These are phyloP conservation scores for Morone saxatilis DNA, from an alignment of 2,113 vertebrate genomes.

Conservation along the genomic window DNA sequence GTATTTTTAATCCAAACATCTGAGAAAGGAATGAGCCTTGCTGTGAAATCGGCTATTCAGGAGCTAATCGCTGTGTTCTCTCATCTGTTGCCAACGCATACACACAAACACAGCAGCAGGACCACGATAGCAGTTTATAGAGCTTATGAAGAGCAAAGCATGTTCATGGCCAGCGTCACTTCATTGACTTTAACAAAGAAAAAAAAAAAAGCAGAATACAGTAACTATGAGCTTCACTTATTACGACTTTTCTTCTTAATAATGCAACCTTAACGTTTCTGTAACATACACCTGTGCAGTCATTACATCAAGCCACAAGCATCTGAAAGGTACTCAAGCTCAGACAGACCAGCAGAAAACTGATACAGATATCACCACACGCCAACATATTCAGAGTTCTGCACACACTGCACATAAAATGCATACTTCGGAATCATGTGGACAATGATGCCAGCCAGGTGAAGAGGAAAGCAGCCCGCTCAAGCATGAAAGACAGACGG, in stretches of 20 bases:
- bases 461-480: constrained; percentile 10
- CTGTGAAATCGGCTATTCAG: constrained; percentile 49
- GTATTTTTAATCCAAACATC: constrained; percentile 75
- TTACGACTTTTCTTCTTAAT: neutral
- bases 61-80: constrained; percentile 42
- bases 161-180: constrained; percentile 37
- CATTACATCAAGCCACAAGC: constrained; percentile 36
- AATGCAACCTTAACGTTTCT: constrained; percentile 8
- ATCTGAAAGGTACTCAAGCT: constrained; percentile 24
- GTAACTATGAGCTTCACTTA: neutral
- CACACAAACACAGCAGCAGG: constrained; percentile 38
- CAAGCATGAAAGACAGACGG: constrained; percentile 34
- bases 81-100: constrained; percentile 66
- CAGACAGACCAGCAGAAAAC: constrained; percentile 36
- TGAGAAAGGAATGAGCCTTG: constrained; percentile 70
- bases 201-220: constrained; percentile 3
- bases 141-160: constrained; percentile 37
- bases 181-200: constrained; percentile 24
- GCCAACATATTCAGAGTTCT: constrained; percentile 14
- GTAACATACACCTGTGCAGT: constrained; percentile 37
- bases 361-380: constrained; percentile 7
- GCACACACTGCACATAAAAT: neutral
- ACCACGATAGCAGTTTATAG: constrained; percentile 33
- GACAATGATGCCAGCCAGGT: constrained; percentile 39
- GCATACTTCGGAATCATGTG: constrained; percentile 19